These are phyloP conservation scores for Lissocephala sabroskyi DNA, from an alignment of 2,888 invertebrate genomes.

Conservation along the genomic window DNA sequence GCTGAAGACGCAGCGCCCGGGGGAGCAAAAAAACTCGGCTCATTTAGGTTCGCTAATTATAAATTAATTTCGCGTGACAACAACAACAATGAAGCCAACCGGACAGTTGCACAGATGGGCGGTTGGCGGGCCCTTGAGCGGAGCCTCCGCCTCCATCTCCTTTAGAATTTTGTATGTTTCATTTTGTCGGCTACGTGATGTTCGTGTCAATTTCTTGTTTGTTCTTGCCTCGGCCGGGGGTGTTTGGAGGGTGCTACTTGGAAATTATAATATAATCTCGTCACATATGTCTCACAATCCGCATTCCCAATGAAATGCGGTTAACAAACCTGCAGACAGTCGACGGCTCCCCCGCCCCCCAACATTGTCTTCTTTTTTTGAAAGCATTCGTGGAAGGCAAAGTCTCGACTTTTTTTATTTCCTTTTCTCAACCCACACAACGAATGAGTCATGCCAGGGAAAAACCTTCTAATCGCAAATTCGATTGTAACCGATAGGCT, in stretches of 20 bases:
- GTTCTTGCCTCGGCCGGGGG: no score
- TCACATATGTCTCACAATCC: constrained; percentile 1
- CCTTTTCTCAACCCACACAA: no score
- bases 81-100: constrained; percentile 1
- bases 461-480: no score
- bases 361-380: neutral
- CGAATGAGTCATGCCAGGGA: no score
- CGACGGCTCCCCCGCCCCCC: neutral
- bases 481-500: no score
- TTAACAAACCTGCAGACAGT: neutral
- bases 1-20: neutral
- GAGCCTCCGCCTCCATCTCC: constrained; percentile 6
- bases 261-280: constrained; percentile 61
- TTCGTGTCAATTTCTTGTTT: constrained; percentile 60
- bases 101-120: constrained; percentile 28
- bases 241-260: constrained; percentile 32
- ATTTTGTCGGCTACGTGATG: constrained; percentile 49
- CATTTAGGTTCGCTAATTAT: constrained; percentile 38
- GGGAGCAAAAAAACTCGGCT: neutral
- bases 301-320: neutral
- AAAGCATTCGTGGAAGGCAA: neutral
- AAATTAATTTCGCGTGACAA: constrained; percentile 47
- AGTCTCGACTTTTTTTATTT: no score
- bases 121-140: neutral
- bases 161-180: constrained; percentile 23